phyloP scores from a whole-genome alignment of 2,888 invertebrate genomes.

The Nomada ferruginata region DNA sequence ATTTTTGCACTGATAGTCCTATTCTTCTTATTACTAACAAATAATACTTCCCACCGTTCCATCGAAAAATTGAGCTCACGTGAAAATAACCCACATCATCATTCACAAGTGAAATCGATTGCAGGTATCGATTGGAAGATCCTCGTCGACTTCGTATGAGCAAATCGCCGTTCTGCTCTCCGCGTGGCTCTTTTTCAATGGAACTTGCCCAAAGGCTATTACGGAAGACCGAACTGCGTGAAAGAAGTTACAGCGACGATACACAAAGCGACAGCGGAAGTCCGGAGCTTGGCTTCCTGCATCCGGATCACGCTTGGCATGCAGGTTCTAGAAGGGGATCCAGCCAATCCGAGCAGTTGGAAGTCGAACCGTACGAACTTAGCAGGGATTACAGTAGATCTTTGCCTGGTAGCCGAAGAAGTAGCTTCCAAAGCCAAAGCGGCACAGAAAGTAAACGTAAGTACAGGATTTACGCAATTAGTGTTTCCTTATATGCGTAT shows the following conservation, averaged over 20 bases:
- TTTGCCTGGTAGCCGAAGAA: constrained; percentile 92
- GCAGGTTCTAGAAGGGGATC: constrained; percentile 93
- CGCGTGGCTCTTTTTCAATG: constrained; percentile 90
- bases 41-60: too few species aligned
- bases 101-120: background rate
- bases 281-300: constrained; percentile 88
- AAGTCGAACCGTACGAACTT: constrained; percentile 93
- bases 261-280: constrained; percentile 84
- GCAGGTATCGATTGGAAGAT: constrained; percentile 91
- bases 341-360: constrained; percentile 94
- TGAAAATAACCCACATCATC: too few species aligned
- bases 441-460: constrained; percentile 82
- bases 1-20: too few species aligned
- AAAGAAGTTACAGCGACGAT: constrained; percentile 85
- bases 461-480: constrained; percentile 25
- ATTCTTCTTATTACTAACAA: too few species aligned
- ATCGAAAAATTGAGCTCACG: too few species aligned
- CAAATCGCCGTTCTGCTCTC: constrained; percentile 91
- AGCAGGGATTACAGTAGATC: constrained; percentile 94
- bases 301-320: constrained; percentile 94
- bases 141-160: constrained; percentile 88
- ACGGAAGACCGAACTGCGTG: constrained; percentile 90
- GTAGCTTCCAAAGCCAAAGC: constrained; percentile 89
- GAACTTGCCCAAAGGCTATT: constrained; percentile 88
- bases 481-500: background rate